Evolutionary conservation across 2,797 vertebrate genomes (phyloP).

Genomic region (Amblyopsis hoosieri): DNA sequence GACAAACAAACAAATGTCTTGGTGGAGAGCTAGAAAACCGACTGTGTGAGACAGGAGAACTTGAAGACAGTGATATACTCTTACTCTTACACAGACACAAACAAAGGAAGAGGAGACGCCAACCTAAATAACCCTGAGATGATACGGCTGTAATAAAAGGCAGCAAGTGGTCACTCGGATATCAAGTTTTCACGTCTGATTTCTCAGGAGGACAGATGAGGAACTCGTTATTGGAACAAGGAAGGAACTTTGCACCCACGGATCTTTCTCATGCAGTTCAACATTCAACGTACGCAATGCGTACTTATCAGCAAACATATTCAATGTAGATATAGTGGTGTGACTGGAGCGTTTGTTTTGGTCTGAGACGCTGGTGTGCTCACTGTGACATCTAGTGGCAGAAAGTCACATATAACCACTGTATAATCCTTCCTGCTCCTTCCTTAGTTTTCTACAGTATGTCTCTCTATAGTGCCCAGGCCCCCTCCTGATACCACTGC

Average conservation of each 20-base stretch:
- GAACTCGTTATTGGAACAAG: conserved; percentile 58
- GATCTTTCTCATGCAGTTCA: conserved; percentile 53
- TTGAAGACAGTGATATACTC: conserved; percentile 62
- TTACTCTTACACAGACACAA: conserved; percentile 35
- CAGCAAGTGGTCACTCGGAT: conserved; percentile 61
- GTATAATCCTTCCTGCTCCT: conserved; percentile 27
- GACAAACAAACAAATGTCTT: neutral
- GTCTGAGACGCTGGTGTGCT: no score
- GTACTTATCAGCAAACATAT: no score
- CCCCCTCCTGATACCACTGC: conserved; percentile 49
- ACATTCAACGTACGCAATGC: neutral
- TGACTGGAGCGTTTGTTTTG: no score
- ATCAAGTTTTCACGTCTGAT: conserved; percentile 69
- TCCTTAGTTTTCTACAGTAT: conserved; percentile 41
- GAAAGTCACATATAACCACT: no score
- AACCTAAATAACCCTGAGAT: conserved; percentile 47
- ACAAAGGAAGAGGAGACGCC: conserved; percentile 30
- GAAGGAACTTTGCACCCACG: conserved; percentile 48
- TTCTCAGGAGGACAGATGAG: conserved; percentile 67
- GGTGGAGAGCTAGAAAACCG: conserved; percentile 57
- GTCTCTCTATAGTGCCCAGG: conserved; percentile 37
- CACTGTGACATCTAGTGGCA: no score
- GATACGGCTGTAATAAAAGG: conserved; percentile 67
- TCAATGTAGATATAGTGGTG: no score
- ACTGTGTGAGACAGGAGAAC: conserved; percentile 42